phyloP scores from a whole-genome alignment of 2,113 vertebrate species.

The Toxotes chatareus region DNA sequence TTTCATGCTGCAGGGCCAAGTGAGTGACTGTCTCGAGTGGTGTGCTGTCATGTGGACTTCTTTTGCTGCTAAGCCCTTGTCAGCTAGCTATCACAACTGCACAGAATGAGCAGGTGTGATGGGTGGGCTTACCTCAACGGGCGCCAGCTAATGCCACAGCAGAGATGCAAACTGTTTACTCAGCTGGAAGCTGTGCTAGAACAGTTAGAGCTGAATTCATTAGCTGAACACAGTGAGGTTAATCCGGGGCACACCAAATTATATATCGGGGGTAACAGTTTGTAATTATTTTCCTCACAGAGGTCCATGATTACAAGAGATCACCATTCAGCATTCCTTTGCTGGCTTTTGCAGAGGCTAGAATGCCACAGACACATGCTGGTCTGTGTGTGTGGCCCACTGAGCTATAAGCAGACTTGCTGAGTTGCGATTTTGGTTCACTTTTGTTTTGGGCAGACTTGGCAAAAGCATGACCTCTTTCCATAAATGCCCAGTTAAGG shows the following conservation, averaged over 20 bases:
- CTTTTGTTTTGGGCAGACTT: slow-evolving; percentile 45
- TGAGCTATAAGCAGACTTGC: slow-evolving; percentile 66
- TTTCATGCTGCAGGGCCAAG: neutral
- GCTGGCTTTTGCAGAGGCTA: slow-evolving; percentile 39
- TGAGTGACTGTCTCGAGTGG: neutral
- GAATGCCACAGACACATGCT: slow-evolving; percentile 59
- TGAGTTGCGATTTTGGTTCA: slow-evolving; percentile 54
- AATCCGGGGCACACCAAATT: slow-evolving; percentile 69
- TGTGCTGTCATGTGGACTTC: slow-evolving; percentile 7
- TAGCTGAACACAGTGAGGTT: slow-evolving; percentile 58
- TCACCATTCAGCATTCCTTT: slow-evolving; percentile 59
- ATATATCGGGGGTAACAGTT: slow-evolving; percentile 54
- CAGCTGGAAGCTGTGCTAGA: slow-evolving; percentile 57
- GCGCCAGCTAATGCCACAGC: slow-evolving; percentile 30
- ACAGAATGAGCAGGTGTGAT: slow-evolving; percentile 54
- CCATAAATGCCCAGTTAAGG: slow-evolving; percentile 24
- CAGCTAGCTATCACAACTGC: slow-evolving; percentile 36
- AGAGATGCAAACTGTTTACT: slow-evolving; percentile 59
- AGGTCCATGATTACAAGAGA: slow-evolving; percentile 67
- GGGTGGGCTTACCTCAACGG: slow-evolving; percentile 24
- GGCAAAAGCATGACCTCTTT: slow-evolving; percentile 35
- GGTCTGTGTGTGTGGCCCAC: slow-evolving; percentile 73
- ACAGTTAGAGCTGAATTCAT: slow-evolving; percentile 55
- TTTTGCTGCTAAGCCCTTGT: slow-evolving; percentile 27
- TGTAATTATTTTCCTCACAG: slow-evolving; percentile 74